A percentile compares a stretch with the other conserved stretches of the same genome.
Evolutionary conservation across 2,113 vertebrate species (phyloP).

Genomic region (Caracal caracal): DNA sequence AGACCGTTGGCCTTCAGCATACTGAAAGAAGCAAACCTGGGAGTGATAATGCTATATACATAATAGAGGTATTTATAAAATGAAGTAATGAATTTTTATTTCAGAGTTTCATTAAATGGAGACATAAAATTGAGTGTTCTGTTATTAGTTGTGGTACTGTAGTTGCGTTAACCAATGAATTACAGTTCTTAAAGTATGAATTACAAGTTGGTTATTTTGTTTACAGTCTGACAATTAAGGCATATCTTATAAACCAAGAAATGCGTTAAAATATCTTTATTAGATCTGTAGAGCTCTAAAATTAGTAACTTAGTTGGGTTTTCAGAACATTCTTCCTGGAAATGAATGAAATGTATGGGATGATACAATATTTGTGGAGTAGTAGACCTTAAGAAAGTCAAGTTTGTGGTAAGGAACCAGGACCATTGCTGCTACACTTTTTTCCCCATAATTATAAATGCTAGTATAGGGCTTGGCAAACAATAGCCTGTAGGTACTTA

Average conservation of each 20-base stretch:
- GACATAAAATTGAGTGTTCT: neutral
- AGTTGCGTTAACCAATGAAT: conserved; percentile 28
- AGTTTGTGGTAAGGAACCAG: neutral
- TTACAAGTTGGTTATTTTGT: conserved; percentile 41
- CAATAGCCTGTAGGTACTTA: neutral
- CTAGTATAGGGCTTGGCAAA: neutral
- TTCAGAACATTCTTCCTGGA: neutral
- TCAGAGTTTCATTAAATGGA: conserved; percentile 34
- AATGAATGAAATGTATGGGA: conserved; percentile 12
- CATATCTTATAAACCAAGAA: conserved; percentile 12
- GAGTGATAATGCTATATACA: conserved; percentile 36
- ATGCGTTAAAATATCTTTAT: conserved; percentile 12
- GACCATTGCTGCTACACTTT: neutral
- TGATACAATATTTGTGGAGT: neutral
- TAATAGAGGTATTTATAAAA: conserved; percentile 65
- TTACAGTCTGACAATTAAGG: conserved; percentile 27
- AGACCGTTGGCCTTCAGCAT: conserved; percentile 56
- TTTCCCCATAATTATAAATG: neutral
- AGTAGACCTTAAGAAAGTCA: neutral
- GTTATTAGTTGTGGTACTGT: neutral
- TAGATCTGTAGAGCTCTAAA: conserved; percentile 39
- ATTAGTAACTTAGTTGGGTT: neutral
- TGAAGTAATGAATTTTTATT: conserved; percentile 16
- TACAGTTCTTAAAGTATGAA: neutral
- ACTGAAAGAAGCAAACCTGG: conserved; percentile 55